A percentile compares a stretch with the other conserved stretches of the same genome.
Evolutionary conservation across 2,113 vertebrate species (phyloP).

Genomic region (Dendrocopos noguchii): DNA sequence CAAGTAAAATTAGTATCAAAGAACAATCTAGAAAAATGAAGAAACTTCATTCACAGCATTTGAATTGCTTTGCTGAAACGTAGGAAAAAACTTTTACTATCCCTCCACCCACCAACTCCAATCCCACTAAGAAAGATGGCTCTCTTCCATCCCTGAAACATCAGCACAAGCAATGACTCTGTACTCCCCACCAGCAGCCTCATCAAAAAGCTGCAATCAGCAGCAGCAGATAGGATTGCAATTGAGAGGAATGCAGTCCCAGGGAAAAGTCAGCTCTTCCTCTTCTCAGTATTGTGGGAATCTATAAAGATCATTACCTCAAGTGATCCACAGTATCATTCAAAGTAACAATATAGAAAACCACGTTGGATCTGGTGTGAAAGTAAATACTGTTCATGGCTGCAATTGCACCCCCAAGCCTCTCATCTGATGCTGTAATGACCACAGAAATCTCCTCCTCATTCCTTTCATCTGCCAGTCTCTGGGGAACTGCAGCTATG

Average conservation of each 20-base stretch:
- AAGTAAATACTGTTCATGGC: slow-evolving; percentile 91
- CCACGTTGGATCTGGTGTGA: slow-evolving; percentile 88
- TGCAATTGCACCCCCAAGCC: slow-evolving; percentile 90
- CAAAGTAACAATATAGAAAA: slow-evolving; percentile 91
- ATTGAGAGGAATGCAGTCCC: neutral
- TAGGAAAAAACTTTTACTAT: neutral
- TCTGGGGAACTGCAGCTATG: slow-evolving; percentile 73
- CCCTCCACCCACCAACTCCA: neutral
- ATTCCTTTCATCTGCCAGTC: slow-evolving; percentile 26
- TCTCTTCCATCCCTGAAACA: neutral
- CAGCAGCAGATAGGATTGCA: neutral
- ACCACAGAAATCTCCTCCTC: slow-evolving; percentile 90
- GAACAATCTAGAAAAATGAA: neutral
- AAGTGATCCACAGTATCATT: slow-evolving; percentile 91
- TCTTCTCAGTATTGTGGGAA: neutral
- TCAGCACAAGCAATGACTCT: neutral
- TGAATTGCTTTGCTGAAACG: neutral
- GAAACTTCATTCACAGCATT: neutral
- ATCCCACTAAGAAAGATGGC: neutral
- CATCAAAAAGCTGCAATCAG: neutral
- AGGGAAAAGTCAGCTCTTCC: neutral
- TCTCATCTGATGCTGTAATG: slow-evolving; percentile 89
- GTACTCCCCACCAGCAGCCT: neutral
- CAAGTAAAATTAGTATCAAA: neutral
- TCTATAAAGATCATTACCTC: slow-evolving; percentile 74